Percentiles rank a stretch among this genome's conserved stretches.
These are phyloP conservation scores for Hestina assimilis DNA, from an alignment of 1,140 invertebrate genomes.

Conservation along the genomic window DNA sequence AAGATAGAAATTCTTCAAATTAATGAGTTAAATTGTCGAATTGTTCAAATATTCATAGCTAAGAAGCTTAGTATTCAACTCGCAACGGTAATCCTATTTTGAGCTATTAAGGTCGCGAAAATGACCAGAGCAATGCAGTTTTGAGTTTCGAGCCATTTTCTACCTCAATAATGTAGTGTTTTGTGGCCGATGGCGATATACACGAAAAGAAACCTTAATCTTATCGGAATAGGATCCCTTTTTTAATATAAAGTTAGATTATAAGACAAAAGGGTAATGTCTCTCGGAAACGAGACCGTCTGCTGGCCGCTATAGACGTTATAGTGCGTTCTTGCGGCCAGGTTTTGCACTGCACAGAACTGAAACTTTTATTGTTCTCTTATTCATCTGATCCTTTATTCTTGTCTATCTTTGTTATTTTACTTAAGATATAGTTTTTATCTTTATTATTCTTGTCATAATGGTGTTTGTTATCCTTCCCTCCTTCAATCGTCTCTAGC, in stretches of 20 bases:
- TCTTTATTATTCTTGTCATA: too few species aligned
- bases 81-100: constrained; percentile 11
- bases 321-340: constrained; percentile 40
- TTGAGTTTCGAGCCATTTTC: constrained; percentile 55
- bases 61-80: constrained; percentile 22
- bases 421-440: too few species aligned
- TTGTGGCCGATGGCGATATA: constrained; percentile 33
- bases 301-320: constrained; percentile 51
- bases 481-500: too few species aligned
- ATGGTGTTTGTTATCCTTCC: too few species aligned
- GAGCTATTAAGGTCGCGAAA: constrained; percentile 29
- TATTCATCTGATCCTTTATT: neutral
- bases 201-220: constrained; percentile 12
- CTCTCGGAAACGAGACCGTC: constrained; percentile 50
- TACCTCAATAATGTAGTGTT: constrained; percentile 51
- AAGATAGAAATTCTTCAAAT: neutral
- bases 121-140: constrained; percentile 40
- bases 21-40: constrained; percentile 14
- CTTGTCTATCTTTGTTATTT: neutral
- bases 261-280: constrained; percentile 59
- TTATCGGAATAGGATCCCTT: constrained; percentile 19
- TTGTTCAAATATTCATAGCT: constrained; percentile 29
- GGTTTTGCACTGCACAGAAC: constrained; percentile 19
- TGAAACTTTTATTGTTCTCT: constrained; percentile 4
- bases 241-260: constrained; percentile 11